Evolutionary conservation across 2,113 vertebrate genomes (phyloP), one percentile per base, ranked within the genome.

Genomic region (Vombatus ursinus): DNA sequence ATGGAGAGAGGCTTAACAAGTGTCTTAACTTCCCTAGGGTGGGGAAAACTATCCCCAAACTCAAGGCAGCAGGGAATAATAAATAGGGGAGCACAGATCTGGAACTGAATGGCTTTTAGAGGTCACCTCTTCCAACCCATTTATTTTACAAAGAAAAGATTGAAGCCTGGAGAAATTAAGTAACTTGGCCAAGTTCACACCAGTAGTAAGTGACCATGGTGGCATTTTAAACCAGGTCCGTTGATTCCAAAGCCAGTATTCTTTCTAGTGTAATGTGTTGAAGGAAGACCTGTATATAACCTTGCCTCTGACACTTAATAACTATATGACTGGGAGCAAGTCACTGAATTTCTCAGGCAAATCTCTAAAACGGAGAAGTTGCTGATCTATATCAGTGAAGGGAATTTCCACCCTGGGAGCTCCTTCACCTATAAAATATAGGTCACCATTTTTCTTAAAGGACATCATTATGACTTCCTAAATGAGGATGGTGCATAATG

Each of bases 1-100:
- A 22, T 95, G 95, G 95, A 77, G 44, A n/a, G 6, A 19, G 22
- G 92, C 93, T 96, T 48, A 47, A 89, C 25, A 2, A 68, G 91
- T 50, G 47, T 89, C 61, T 94, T 22, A 92, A 91, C 53, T 77
- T 91, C 50, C 31, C 53, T 52, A 92, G 68, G n/a, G 31, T 37
- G 68, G n/a, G 68, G n/a, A 6, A 84, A 44, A 8, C 68, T 44
- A 44, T 44, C n/a, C 22, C 6, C 14, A n/a, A 77, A 44, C 7
- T 44, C 37, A 77, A 77, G 68, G 4, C 19, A 44, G 19, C 14
- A 22, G 16, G n/a, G 68, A 84, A 44, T 84, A 44, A 84, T 44
- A 84, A 44, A 37, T 37, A 57, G 9, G 37, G 37, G n/a, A 3
- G n/a, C 37, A 44, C 7, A 44, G 1, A 44, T 84, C 28, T 77